phyloP scores from a whole-genome alignment of 1,140 invertebrate genomes.

The Drosophila lacteicornis region DNA sequence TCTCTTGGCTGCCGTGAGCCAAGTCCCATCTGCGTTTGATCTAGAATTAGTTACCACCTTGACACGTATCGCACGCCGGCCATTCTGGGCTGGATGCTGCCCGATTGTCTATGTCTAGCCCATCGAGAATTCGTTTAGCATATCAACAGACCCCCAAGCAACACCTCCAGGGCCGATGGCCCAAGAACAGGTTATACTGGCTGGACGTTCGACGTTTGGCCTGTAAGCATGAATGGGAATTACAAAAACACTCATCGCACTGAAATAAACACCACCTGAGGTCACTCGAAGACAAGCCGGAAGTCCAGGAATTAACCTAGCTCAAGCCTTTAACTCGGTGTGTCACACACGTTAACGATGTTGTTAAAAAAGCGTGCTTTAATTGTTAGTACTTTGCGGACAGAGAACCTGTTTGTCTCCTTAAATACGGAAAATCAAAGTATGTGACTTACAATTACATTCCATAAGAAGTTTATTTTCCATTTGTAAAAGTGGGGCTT shows the following conservation, averaged over 20 bases:
- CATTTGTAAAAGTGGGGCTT: not conserved
- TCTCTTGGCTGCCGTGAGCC: not conserved
- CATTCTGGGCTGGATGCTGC: conserved; percentile 9
- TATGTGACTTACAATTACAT: conserved; percentile 9
- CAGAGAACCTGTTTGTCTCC: conserved; percentile 24
- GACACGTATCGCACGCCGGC: conserved; percentile 13
- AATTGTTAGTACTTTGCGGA: conserved; percentile 17
- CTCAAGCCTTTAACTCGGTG: conserved; percentile 4
- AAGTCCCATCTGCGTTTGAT: not conserved
- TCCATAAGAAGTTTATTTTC: conserved; percentile 4
- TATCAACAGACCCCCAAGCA: conserved; percentile 22
- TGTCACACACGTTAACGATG: conserved; percentile 25
- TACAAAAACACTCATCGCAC: conserved; percentile 25
- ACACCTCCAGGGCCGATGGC: conserved; percentile 32
- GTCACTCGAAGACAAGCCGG: conserved; percentile 33
- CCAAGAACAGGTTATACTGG: conserved; percentile 38
- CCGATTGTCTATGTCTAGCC: not conserved
- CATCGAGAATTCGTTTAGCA: conserved; percentile 34
- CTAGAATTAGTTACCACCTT: conserved; percentile 7
- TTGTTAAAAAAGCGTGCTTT: conserved; percentile 37
- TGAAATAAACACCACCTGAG: conserved; percentile 18
- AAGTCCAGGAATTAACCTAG: conserved; percentile 46
- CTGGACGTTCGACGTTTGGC: conserved; percentile 8
- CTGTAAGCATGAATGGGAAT: conserved; percentile 48
- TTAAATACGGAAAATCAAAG: conserved; percentile 17